Percentiles rank a stretch among this genome's conserved stretches.
phyloP scores from a whole-genome alignment of 1,140 invertebrate genomes.

The Bombus affinis region DNA sequence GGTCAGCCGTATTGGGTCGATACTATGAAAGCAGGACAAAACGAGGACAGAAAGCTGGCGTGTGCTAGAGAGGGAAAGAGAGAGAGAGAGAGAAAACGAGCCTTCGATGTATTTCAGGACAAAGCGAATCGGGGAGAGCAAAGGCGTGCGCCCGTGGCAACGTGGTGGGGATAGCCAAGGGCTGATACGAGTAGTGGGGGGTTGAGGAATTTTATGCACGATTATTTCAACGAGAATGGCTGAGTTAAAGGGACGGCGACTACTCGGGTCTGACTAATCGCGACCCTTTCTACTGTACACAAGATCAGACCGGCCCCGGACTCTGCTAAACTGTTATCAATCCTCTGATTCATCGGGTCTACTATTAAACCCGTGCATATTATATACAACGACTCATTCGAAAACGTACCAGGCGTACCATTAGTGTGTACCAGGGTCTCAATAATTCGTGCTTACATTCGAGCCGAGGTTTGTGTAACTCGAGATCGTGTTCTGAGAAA shows the following conservation, averaged over 20 bases:
- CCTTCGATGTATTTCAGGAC: conserved; percentile 56
- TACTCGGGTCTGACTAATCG: conserved; percentile 34
- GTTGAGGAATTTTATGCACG: conserved; percentile 32
- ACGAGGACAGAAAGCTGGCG: conserved; percentile 48
- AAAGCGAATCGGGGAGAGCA: conserved; percentile 48
- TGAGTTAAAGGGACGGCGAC: conserved; percentile 19
- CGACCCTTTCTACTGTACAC: conserved; percentile 17
- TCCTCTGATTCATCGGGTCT: neutral
- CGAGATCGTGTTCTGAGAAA: conserved; percentile 17
- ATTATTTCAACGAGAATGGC: conserved; percentile 36
- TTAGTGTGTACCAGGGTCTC: neutral
- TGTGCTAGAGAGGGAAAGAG: neutral
- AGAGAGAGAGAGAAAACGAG: conserved; percentile 18
- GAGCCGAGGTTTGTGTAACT: neutral
- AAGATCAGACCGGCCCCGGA: neutral
- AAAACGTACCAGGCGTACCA: neutral
- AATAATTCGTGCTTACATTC: conserved; percentile 8
- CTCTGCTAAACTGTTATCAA: neutral
- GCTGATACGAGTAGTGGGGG: neutral
- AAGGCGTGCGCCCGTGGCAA: conserved; percentile 31
- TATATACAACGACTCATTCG: neutral
- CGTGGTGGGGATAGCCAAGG: neutral
- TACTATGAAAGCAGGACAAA: conserved; percentile 70
- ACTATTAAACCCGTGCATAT: neutral
- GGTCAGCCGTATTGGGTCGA: conserved; percentile 69